Evolutionary conservation across 2,113 vertebrate genomes (phyloP).

Genomic region (Rhabdomys dilectus): DNA sequence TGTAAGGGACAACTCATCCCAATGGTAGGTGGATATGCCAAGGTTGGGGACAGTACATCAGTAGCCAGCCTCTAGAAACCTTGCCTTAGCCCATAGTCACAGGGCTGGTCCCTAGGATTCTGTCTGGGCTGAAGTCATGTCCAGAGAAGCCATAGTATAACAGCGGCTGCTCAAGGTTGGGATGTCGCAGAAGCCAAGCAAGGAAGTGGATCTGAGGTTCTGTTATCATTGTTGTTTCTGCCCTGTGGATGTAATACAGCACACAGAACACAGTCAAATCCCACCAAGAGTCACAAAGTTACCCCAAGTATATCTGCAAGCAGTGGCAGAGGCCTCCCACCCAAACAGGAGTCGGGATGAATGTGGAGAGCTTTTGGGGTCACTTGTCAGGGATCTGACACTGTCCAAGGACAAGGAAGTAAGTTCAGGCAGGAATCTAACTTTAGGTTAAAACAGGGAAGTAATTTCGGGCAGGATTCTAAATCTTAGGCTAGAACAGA

Average conservation of each 20-base stretch:
- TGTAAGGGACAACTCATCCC: background rate
- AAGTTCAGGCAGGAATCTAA: too few relatives aligned
- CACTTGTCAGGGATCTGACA: too few relatives aligned
- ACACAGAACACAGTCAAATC: background rate
- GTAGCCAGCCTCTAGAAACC: background rate
- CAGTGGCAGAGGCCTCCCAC: background rate
- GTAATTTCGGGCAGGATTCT: too few relatives aligned
- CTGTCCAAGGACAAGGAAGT: too few relatives aligned
- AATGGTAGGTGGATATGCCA: rapidly evolving
- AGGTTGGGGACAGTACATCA: background rate
- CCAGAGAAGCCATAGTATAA: background rate
- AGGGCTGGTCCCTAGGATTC: background rate
- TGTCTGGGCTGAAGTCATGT: background rate
- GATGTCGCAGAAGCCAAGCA: constrained; percentile 27
- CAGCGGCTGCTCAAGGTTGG: background rate
- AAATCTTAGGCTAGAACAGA: too few relatives aligned
- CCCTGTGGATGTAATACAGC: background rate
- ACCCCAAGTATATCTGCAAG: background rate
- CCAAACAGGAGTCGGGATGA: background rate
- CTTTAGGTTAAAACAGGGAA: too few relatives aligned
- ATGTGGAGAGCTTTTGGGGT: too few relatives aligned
- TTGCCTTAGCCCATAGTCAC: background rate
- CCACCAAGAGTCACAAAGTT: background rate
- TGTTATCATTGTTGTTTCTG: background rate
- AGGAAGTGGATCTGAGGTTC: background rate